These are phyloP conservation scores for Scelioninae gen. 2 DNA, from an alignment of 2,888 invertebrate species.

Conservation along the genomic window DNA sequence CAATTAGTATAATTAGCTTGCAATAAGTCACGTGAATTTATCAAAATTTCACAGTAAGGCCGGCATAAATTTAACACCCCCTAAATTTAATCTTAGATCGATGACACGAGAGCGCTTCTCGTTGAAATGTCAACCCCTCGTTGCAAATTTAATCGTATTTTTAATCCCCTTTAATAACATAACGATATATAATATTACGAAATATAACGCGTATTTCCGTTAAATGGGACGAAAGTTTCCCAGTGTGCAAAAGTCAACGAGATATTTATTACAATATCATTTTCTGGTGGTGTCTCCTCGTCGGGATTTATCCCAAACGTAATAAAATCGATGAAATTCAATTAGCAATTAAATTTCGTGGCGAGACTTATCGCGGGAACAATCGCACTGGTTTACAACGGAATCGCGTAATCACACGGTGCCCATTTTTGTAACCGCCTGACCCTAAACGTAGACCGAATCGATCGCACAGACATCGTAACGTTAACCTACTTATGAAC, in stretches of 20 bases:
- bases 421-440: constrained; percentile 51
- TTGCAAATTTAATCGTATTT: constrained; percentile 10
- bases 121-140: constrained; percentile 8
- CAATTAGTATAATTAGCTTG: constrained; percentile 9
- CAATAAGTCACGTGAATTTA: background rate
- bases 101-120: constrained; percentile 3
- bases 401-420: constrained; percentile 45
- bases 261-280: too few relatives aligned
- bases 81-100: constrained; percentile 11
- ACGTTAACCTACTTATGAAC: constrained; percentile 59
- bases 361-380: constrained; percentile 22
- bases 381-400: constrained; percentile 40
- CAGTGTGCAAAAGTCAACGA: too few relatives aligned
- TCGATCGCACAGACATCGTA: constrained; percentile 58
- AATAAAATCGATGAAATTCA: constrained; percentile 28
- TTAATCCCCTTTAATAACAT: background rate
- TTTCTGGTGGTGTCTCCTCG: too few relatives aligned
- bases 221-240: too few relatives aligned
- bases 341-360: constrained; percentile 39
- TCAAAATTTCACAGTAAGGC: background rate
- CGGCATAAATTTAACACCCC: background rate
- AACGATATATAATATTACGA: too few relatives aligned
- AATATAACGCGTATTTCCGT: too few relatives aligned
- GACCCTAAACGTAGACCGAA: constrained; percentile 49
- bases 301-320: too few relatives aligned